phyloP scores from a whole-genome alignment of 1,140 invertebrate species.

The Popillia japonica region DNA sequence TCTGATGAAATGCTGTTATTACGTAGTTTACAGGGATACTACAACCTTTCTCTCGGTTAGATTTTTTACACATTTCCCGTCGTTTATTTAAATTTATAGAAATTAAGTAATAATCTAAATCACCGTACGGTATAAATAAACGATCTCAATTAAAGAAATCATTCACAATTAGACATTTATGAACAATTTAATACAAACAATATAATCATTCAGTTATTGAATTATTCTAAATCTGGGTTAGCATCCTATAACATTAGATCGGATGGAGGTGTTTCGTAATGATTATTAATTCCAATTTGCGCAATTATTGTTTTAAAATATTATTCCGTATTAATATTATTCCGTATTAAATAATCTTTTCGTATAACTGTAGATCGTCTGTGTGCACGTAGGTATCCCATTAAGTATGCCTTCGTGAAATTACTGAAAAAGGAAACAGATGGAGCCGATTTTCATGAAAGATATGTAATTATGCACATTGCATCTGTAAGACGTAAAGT shows the following conservation, averaged over 20 bases:
- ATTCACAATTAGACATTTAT: background rate
- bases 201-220: background rate
- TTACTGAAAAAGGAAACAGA: slow-evolving; percentile 1
- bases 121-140: background rate
- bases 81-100: background rate
- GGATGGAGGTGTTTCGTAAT: background rate
- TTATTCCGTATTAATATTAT: slow-evolving; percentile 9
- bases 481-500: background rate
- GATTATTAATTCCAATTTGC: background rate
- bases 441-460: background rate
- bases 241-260: slow-evolving; percentile 1
- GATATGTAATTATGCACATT: slow-evolving; percentile 6
- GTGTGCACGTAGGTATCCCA: background rate
- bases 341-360: background rate
- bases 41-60: background rate
- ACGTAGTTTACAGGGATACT: background rate
- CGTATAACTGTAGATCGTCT: slow-evolving; percentile 11
- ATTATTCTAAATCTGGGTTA: slow-evolving; percentile 20
- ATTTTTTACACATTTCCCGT: background rate
- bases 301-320: slow-evolving; percentile 28
- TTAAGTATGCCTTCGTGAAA: background rate
- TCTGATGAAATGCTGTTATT: background rate
- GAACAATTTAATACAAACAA: too few species aligned
- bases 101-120: slow-evolving; percentile 18
- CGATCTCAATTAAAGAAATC: background rate